Evolutionary conservation across 2,113 vertebrate genomes (phyloP).

Genomic region (Aegithalos caudatus): DNA sequence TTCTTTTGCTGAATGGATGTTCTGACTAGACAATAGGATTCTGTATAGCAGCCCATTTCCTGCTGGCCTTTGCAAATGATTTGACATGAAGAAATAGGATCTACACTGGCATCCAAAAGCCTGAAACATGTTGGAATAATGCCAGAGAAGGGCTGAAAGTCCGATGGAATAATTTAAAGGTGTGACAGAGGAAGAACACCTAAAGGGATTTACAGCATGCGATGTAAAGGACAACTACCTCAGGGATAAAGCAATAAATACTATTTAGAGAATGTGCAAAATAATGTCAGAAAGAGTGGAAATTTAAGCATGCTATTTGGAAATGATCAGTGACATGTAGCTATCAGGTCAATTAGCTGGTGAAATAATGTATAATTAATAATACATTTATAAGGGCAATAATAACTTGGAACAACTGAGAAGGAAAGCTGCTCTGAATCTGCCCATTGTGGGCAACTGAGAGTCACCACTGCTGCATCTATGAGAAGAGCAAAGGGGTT

Average conservation of each 20-base stretch:
- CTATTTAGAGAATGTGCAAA: not conserved
- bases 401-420: not conserved
- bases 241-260: not conserved
- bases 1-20: not conserved
- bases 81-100: not conserved
- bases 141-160: not conserved
- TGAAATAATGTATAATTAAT: not conserved
- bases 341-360: not conserved
- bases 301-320: not conserved
- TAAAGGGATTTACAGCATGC: not conserved
- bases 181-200: not conserved
- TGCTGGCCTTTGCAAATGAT: not conserved
- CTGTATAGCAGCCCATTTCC: not conserved
- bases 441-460: rapidly evolving
- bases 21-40: not conserved
- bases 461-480: not conserved
- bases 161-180: not conserved
- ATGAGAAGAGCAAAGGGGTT: not conserved
- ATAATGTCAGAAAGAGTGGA: not conserved
- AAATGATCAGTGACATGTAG: not conserved
- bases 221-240: not conserved
- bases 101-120: not conserved
- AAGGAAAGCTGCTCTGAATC: not conserved
- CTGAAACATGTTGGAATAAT: not conserved
- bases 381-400: too few species aligned